A percentile compares a stretch with the other conserved stretches of the same genome.
phyloP scores from a whole-genome alignment of 2,113 vertebrate genomes.

The Erpornis zantholeuca region DNA sequence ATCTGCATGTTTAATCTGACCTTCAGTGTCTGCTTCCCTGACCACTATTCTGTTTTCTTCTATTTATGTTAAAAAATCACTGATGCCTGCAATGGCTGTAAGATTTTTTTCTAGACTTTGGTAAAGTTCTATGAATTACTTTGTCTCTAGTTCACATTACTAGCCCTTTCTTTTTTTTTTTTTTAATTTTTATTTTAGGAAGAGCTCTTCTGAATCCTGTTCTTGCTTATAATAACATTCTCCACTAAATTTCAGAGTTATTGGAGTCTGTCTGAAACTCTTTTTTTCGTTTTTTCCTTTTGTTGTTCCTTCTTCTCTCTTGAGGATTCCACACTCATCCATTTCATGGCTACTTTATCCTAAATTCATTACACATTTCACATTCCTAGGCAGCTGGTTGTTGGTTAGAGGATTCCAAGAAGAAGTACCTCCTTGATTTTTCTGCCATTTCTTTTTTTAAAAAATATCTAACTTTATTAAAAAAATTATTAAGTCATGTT shows the following conservation, averaged over 20 bases:
- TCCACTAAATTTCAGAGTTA: neutral
- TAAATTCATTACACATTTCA: neutral
- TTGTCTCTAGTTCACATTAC: rapidly evolving
- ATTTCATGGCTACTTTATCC: neutral
- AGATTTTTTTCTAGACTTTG: neutral
- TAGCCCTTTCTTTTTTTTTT: neutral
- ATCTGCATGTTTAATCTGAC: neutral
- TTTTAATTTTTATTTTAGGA: rapidly evolving
- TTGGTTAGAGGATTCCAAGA: neutral
- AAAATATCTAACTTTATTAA: neutral
- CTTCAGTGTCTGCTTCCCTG: neutral
- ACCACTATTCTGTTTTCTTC: neutral
- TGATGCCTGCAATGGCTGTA: neutral
- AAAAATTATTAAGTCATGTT: neutral
- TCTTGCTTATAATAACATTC: neutral
- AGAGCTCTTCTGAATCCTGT: rapidly evolving
- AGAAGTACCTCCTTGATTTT: neutral
- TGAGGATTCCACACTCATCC: neutral
- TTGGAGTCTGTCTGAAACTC: neutral
- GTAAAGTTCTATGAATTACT: neutral
- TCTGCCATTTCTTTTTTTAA: neutral
- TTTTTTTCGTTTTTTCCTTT: neutral
- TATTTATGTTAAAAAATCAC: neutral
- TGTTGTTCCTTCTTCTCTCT: neutral
- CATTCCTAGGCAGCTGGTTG: neutral